Base-by-base conservation (phyloP, 2,888 invertebrate genomes). In the Caenorhabditis zanzibari region DNA sequence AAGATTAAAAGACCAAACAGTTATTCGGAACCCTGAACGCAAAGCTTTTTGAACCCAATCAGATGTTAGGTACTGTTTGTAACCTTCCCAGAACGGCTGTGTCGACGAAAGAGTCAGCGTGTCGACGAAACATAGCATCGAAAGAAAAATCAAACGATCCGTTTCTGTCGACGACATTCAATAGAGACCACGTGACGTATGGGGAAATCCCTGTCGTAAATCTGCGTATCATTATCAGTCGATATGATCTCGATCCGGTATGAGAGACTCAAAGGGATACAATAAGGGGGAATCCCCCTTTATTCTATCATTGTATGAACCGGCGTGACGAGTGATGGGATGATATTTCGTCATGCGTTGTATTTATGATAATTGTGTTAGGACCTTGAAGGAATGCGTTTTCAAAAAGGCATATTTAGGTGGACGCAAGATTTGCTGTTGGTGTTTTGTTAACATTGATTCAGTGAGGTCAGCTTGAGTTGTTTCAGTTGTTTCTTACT, bases 161-260 rank as follows among this genome's bases (percentile, higher is more conserved):
- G 14, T 54, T 52, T 22, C 35, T 71, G 59, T 71, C 64, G 63
- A 71, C 64, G 79, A 69, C 77, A 76, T 61, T 52, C 28, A 7
- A 32, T 35, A 28, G 64, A 79, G 56, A 47, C 71, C 79, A 79
- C 79, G 79, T 79, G 79, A 79, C 79, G 79, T 79, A 71, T 71
- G 71, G 79, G 79, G 79, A 64, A 76, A 77, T 69, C 77, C 77
- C 77, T 49, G 44, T 44, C 49, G 54, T 77, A 69, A 77, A 77
- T 77, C 69, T 52, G 61, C 68, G 52, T 68, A 68, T 77, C 69
- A 63, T 22, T 52, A 71, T 63, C 54, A 71, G 38, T 63, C 41
- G 38, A n/a, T 58, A 32, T 22, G 64, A 72, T 79, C 79, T 56
- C 64, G 56, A 71, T 79, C 64, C 77, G 69, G 68, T 69, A 66